Evolutionary conservation across 92 coral and sea anemone genomes (phyloP).

Genomic region (Zoanthus sansibaricus): DNA sequence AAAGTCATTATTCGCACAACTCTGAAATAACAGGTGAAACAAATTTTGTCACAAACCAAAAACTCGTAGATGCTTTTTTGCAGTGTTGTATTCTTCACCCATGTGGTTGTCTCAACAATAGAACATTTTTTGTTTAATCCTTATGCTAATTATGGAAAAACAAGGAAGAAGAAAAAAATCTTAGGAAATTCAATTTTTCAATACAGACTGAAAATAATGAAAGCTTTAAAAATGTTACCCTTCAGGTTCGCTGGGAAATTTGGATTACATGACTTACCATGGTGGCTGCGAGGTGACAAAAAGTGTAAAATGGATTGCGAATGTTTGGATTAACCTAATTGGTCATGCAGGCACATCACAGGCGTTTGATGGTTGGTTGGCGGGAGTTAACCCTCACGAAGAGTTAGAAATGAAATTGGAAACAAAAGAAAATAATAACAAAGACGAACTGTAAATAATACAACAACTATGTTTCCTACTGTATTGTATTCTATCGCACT

Average conservation of each 20-base stretch:
- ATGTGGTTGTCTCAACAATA: too few species aligned
- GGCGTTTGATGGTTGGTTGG: slow-evolving; percentile 82
- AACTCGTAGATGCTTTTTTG: too few species aligned
- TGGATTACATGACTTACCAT: slow-evolving; percentile 81
- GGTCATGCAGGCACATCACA: slow-evolving; percentile 78
- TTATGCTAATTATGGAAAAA: too few species aligned
- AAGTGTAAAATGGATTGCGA: slow-evolving; percentile 94
- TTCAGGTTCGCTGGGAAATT: slow-evolving; percentile 85
- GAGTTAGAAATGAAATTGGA: neutral
- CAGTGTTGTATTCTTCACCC: too few species aligned
- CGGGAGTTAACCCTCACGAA: slow-evolving; percentile 42
- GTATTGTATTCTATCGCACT: neutral
- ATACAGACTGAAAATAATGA: too few species aligned
- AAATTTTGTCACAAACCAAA: too few species aligned
- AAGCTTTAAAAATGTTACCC: neutral
- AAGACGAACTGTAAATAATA: slow-evolving; percentile 29
- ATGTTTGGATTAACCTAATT: slow-evolving; percentile 82
- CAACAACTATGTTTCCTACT: neutral
- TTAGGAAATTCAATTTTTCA: neutral
- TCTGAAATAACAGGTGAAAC: too few species aligned
- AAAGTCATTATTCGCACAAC: too few species aligned
- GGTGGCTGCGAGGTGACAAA: slow-evolving; percentile 98
- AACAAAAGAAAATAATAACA: neutral
- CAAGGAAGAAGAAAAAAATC: too few species aligned
- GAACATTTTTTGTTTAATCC: too few species aligned